A percentile compares a stretch with the other conserved stretches of the same genome.
phyloP scores from a whole-genome alignment of 2,888 invertebrate species.

The Lepidochitona cinerea region DNA sequence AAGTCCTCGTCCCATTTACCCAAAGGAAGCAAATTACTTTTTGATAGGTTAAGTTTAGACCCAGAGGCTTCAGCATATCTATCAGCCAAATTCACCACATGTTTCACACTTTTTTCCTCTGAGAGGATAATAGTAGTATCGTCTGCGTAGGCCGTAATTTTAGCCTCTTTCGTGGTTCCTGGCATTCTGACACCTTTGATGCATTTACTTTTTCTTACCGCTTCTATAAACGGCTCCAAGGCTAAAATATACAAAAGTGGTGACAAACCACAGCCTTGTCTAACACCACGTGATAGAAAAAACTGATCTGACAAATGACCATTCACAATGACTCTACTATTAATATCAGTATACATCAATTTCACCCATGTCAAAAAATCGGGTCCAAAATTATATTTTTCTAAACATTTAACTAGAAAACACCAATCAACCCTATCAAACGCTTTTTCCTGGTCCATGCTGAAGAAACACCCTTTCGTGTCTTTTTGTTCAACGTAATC shows the following conservation, averaged over 20 bases:
- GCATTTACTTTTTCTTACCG: not conserved
- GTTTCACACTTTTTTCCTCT: conserved; percentile 1
- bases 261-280: conserved; percentile 4
- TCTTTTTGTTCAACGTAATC: conserved; percentile 36
- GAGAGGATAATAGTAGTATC: conserved; percentile 12
- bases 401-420: conserved; percentile 33
- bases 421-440: conserved; percentile 37
- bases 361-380: not conserved
- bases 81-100: conserved; percentile 1
- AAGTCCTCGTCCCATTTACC: not conserved
- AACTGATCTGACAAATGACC: not conserved
- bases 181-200: conserved; percentile 22
- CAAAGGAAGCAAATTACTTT: conserved; percentile 19
- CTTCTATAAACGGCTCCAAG: not conserved
- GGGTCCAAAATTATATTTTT: conserved; percentile 25
- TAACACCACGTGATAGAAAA: conserved; percentile 5
- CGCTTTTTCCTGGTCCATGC: conserved; percentile 42
- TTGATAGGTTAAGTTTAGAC: conserved; percentile 26
- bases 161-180: not conserved
- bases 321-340: not conserved
- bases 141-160: conserved; percentile 16
- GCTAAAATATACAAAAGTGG: not conserved
- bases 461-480: conserved; percentile 25
- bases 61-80: conserved; percentile 20
- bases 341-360: conserved; percentile 28